Conservation (phyloP, 2,888 invertebrate genomes). For the Oligia latruncula region DNA sequence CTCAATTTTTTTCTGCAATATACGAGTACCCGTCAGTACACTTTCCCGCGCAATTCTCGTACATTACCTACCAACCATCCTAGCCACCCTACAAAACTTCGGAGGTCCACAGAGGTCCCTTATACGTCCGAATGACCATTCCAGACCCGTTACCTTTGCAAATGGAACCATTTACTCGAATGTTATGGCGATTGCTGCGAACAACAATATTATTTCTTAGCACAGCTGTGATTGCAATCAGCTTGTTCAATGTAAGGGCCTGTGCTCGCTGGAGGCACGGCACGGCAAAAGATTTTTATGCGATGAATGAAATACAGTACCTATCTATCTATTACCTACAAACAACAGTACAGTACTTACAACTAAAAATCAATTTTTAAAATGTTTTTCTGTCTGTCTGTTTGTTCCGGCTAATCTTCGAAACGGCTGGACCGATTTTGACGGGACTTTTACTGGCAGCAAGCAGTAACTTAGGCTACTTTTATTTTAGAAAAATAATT, state of each 20-base stretch:
- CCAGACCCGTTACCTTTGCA: slow-evolving; percentile 50
- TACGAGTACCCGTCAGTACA: neutral
- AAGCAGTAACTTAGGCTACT: too few species aligned
- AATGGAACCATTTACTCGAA: slow-evolving; percentile 58
- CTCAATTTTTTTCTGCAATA: too few species aligned
- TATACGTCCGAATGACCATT: slow-evolving; percentile 51
- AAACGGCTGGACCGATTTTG: too few species aligned
- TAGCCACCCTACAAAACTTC: slow-evolving; percentile 46
- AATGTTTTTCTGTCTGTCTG: too few species aligned
- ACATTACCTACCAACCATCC: neutral
- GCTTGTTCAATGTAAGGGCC: slow-evolving; percentile 8
- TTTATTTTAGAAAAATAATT: too few species aligned
- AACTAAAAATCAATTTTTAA: too few species aligned
- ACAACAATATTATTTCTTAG: slow-evolving; percentile 59
- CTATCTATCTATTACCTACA: too few species aligned
- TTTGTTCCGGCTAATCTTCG: too few species aligned
- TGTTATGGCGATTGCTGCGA: slow-evolving; percentile 49
- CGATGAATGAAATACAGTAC: neutral
- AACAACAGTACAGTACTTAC: too few species aligned
- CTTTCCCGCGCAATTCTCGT: neutral
- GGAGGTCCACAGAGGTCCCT: slow-evolving; percentile 58
- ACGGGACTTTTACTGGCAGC: too few species aligned
- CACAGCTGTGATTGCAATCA: slow-evolving; percentile 52
- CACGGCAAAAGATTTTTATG: neutral
- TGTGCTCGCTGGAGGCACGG: neutral